phyloP scores from a whole-genome alignment of 2,888 invertebrate genomes.

The Boloria euphrosyne region DNA sequence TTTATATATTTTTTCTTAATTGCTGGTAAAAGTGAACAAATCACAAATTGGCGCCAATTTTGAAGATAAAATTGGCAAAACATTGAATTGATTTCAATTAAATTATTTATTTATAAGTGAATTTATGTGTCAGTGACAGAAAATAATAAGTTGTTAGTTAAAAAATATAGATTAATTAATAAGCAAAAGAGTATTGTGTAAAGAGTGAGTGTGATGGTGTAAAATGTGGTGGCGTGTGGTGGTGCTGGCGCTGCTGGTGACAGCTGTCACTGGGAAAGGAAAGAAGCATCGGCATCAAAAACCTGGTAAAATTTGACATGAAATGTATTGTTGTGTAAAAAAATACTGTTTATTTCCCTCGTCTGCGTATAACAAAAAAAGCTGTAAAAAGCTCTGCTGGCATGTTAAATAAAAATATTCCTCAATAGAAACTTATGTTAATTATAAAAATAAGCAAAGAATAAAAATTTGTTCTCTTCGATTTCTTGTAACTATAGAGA shows the following conservation, averaged over 20 bases:
- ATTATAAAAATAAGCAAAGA: no score
- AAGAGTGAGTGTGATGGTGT: constrained; percentile 51
- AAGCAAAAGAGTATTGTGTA: constrained; percentile 45
- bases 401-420: no score
- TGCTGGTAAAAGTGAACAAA: neutral
- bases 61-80: neutral
- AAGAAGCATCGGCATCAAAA: constrained; percentile 71
- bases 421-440: no score
- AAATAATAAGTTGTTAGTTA: neutral
- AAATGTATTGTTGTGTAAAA: no score
- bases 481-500: no score
- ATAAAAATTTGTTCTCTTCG: no score
- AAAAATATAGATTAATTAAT: neutral
- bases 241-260: constrained; percentile 58
- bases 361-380: no score
- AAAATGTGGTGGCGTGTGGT: constrained; percentile 63
- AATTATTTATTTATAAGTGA: no score
- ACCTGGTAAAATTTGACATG: constrained; percentile 54
- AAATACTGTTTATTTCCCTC: no score
- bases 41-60: constrained; percentile 14
- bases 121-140: no score
- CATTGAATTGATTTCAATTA: neutral
- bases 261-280: constrained; percentile 60
- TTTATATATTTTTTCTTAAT: no score
- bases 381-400: no score